A percentile compares a stretch with the other conserved stretches of the same genome.
Evolutionary conservation across 2,888 invertebrate genomes (phyloP).

Genomic region (Calliopum simillimum): DNA sequence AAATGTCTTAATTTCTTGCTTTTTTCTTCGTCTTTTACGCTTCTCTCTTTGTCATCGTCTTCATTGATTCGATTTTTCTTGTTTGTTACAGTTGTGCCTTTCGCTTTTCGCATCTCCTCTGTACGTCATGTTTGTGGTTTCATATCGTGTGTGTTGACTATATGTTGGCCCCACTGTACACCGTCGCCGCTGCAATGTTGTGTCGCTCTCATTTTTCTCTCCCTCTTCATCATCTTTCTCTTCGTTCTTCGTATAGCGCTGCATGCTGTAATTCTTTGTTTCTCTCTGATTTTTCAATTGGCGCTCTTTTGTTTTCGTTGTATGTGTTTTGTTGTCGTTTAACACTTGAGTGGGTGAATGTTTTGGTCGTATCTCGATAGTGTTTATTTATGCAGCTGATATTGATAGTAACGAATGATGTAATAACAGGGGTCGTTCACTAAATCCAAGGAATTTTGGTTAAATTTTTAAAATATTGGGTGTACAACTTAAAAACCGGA

Average conservation of each 20-base stretch:
- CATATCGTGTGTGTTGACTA: not conserved
- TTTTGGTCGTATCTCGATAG: too few species aligned
- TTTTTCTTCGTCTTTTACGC: conserved; percentile 10
- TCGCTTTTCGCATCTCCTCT: not conserved
- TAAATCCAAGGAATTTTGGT: too few species aligned
- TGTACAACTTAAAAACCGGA: too few species aligned
- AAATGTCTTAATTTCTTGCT: conserved; percentile 27
- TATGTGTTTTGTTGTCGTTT: conserved; percentile 1
- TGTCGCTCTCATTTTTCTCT: conserved; percentile 9
- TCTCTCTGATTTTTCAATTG: not conserved
- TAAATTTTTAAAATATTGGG: too few species aligned
- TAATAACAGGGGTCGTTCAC: too few species aligned
- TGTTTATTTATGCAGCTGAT: too few species aligned
- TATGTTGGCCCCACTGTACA: not conserved
- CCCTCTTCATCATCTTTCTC: not conserved
- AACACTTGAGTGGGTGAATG: too few species aligned
- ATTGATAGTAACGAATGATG: too few species aligned
- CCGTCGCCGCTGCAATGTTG: not conserved
- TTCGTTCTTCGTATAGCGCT: not conserved
- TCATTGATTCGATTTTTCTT: too few species aligned
- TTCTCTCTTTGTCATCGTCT: not conserved
- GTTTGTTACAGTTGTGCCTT: not conserved
- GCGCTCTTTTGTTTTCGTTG: conserved; percentile 7
- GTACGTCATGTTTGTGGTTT: not conserved
- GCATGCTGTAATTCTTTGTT: not conserved